A percentile compares a stretch with the other conserved stretches of the same genome.
These are phyloP conservation scores for Lacerta agilis DNA, from an alignment of 2,797 vertebrate species.

Conservation along the genomic window DNA sequence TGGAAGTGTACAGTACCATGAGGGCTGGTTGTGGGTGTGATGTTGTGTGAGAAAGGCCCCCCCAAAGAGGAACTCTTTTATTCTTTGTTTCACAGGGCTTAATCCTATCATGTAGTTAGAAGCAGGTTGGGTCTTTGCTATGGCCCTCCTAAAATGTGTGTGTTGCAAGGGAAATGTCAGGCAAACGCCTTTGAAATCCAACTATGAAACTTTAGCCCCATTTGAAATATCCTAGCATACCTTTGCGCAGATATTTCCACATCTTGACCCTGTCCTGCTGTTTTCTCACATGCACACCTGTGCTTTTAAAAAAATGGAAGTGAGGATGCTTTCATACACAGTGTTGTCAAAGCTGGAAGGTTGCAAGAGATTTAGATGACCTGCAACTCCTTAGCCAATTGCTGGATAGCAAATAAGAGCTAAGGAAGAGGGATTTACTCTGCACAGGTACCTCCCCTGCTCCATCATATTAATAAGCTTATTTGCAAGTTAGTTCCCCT, in stretches of 20 bases:
- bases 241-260: not conserved
- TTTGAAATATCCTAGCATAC: not conserved
- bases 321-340: not conserved
- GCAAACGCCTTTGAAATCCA: not conserved
- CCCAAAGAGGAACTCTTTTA: not conserved
- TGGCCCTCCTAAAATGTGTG: too few relatives aligned
- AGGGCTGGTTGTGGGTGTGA: not conserved
- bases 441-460: not conserved
- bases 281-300: too few relatives aligned
- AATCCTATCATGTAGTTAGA: not conserved
- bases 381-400: not conserved
- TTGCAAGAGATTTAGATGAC: not conserved
- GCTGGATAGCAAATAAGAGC: not conserved
- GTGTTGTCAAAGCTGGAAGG: not conserved
- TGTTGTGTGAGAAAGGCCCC: not conserved
- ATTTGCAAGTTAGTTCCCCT: slow-evolving; percentile 15
- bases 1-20: not conserved
- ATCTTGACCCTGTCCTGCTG: too few relatives aligned
- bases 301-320: not conserved
- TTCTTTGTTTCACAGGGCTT: not conserved
- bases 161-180: not conserved
- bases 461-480: not conserved
- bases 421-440: not conserved
- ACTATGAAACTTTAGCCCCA: not conserved
- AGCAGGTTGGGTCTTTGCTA: not conserved